These are phyloP conservation scores for Cantharis rustica DNA, from an alignment of 2,888 invertebrate genomes.

Conservation along the genomic window DNA sequence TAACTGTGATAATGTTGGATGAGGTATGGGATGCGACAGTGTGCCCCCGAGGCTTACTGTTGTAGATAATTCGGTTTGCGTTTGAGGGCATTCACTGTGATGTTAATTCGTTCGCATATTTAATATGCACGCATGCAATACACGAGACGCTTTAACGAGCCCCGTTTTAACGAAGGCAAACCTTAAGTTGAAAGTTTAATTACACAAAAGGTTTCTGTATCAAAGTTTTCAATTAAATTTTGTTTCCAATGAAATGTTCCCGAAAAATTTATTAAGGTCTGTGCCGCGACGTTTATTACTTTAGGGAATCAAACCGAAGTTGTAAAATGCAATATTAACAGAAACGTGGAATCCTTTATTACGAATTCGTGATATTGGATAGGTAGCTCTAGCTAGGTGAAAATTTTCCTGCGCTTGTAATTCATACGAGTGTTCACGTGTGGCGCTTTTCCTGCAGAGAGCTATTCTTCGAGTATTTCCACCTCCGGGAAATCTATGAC, in stretches of 20 bases:
- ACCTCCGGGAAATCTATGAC: not conserved
- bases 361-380: not conserved
- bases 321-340: not conserved
- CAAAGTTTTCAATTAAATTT: not conserved
- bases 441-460: not conserved
- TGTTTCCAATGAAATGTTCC: not conserved
- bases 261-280: not conserved
- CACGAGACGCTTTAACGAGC: not conserved
- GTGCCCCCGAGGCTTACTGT: constrained; percentile 5
- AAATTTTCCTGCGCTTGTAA: not conserved
- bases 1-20: constrained; percentile 12
- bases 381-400: not conserved
- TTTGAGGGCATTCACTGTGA: not conserved
- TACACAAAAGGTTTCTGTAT: not conserved
- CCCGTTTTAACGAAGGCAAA: not conserved
- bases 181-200: not conserved
- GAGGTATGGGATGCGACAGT: constrained; percentile 9
- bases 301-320: not conserved
- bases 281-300: not conserved
- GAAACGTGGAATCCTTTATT: not conserved
- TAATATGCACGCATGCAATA: constrained; percentile 7
- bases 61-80: constrained; percentile 4
- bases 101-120: constrained; percentile 6
- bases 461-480: not conserved
- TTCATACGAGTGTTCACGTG: not conserved